Conservation (phyloP, 2,113 vertebrate species). For the Callionymus lyra region DNA sequence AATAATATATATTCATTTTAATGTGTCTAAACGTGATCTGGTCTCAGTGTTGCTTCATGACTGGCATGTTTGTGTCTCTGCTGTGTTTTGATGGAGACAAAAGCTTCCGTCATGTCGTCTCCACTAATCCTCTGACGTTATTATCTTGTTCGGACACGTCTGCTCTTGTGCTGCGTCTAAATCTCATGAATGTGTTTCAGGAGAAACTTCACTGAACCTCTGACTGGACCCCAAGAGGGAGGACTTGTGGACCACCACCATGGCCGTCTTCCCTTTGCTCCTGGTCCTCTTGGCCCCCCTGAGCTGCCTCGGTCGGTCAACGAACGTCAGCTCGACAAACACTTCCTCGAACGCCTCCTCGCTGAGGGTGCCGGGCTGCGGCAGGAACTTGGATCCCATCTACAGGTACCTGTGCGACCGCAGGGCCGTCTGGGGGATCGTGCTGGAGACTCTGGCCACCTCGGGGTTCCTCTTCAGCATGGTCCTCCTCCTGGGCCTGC, state of each 20-base stretch:
- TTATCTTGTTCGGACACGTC: no score
- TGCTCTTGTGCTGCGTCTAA: no score
- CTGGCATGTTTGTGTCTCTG: no score
- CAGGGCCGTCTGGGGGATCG: conserved; percentile 72
- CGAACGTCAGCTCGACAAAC: not conserved
- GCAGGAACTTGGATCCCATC: conserved; percentile 26
- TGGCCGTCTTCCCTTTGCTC: conserved; percentile 13
- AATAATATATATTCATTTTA: no score
- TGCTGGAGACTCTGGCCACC: conserved; percentile 72
- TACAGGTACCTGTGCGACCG: conserved; percentile 76
- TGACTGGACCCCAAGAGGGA: not conserved
- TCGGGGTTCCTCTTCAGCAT: conserved; percentile 67
- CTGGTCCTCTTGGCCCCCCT: conserved; percentile 8
- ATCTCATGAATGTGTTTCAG: no score
- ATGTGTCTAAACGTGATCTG: no score
- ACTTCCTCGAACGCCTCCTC: rapidly evolving
- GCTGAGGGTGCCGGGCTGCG: conserved; percentile 17
- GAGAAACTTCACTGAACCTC: no score
- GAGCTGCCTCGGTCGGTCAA: not conserved
- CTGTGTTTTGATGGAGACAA: no score
- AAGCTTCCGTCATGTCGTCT: no score
- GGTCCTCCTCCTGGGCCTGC: conserved; percentile 63
- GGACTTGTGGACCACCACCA: conserved; percentile 6
- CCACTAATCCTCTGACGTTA: no score
- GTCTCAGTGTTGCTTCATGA: no score